Evolutionary conservation across 2,797 vertebrate species (phyloP).

Genomic region (Odontamblyopus lacepedii): DNA sequence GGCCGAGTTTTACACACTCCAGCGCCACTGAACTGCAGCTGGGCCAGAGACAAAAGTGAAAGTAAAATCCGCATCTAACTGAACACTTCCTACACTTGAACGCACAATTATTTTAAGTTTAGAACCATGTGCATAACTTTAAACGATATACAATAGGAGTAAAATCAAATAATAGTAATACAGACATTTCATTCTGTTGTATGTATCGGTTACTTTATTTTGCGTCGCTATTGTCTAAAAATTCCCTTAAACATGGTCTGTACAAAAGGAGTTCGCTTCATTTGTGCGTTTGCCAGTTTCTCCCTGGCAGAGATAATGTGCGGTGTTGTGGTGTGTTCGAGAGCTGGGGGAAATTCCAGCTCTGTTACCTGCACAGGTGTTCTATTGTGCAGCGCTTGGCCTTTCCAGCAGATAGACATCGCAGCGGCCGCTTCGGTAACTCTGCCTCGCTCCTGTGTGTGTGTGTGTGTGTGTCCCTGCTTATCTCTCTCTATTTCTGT

Average conservation of each 20-base stretch:
- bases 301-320: not conserved
- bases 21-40: constrained; percentile 29
- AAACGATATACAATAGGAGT: too few relatives aligned
- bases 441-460: constrained; percentile 34
- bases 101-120: too few relatives aligned
- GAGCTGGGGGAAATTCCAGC: constrained; percentile 29
- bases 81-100: too few relatives aligned
- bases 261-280: not conserved
- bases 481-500: constrained; percentile 21
- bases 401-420: constrained; percentile 58
- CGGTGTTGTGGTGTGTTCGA: not conserved
- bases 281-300: not conserved
- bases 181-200: too few relatives aligned
- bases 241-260: too few relatives aligned
- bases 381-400: constrained; percentile 46
- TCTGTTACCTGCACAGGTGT: constrained; percentile 50
- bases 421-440: constrained; percentile 34
- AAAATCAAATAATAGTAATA: too few relatives aligned
- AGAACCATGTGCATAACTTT: too few relatives aligned
- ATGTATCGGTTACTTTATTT: too few relatives aligned
- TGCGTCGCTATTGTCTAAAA: too few relatives aligned
- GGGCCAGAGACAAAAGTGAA: not conserved
- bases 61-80: too few relatives aligned
- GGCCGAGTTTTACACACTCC: constrained; percentile 36
- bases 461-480: too few relatives aligned